Evolutionary conservation across 2,888 invertebrate genomes (phyloP).

Genomic region (Catotricha subobsoleta): DNA sequence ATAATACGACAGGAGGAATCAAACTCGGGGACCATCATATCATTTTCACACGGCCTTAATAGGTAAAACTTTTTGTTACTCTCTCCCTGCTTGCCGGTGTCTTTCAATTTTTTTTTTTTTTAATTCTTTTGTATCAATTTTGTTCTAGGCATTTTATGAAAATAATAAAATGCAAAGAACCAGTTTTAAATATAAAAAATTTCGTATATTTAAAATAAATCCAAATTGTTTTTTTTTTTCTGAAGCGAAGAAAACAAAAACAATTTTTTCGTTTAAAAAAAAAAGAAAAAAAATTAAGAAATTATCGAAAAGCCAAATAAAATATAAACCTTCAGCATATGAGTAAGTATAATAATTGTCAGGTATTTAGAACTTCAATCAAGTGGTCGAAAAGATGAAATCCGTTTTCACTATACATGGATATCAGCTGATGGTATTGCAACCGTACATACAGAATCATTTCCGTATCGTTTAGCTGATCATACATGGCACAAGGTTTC

Average conservation of each 20-base stretch:
- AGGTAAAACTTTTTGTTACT: slow-evolving; percentile 31
- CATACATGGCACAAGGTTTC: slow-evolving; percentile 77
- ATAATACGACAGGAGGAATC: slow-evolving; percentile 59
- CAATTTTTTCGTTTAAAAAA: background rate
- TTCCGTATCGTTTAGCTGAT: slow-evolving; percentile 74
- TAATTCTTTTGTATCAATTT: background rate
- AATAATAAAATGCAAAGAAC: too few relatives aligned
- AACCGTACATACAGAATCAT: slow-evolving; percentile 60
- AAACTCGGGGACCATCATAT: slow-evolving; percentile 67
- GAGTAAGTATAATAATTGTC: slow-evolving; percentile 19
- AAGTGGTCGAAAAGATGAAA: slow-evolving; percentile 72
- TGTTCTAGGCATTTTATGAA: too few relatives aligned
- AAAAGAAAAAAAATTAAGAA: slow-evolving; percentile 3
- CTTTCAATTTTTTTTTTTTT: background rate
- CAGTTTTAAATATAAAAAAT: too few relatives aligned
- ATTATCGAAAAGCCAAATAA: slow-evolving; percentile 6
- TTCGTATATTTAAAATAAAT: background rate
- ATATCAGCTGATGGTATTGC: slow-evolving; percentile 38
- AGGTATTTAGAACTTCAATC: slow-evolving; percentile 85
- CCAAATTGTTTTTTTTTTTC: background rate
- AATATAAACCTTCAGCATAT: slow-evolving; percentile 11
- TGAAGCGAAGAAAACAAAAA: background rate
- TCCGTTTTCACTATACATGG: slow-evolving; percentile 59
- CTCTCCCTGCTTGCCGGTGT: too few relatives aligned
- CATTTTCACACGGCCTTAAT: slow-evolving; percentile 64